Evolutionary conservation across 2,797 vertebrate species (phyloP).

Genomic region (Micrastur ruficollis): DNA sequence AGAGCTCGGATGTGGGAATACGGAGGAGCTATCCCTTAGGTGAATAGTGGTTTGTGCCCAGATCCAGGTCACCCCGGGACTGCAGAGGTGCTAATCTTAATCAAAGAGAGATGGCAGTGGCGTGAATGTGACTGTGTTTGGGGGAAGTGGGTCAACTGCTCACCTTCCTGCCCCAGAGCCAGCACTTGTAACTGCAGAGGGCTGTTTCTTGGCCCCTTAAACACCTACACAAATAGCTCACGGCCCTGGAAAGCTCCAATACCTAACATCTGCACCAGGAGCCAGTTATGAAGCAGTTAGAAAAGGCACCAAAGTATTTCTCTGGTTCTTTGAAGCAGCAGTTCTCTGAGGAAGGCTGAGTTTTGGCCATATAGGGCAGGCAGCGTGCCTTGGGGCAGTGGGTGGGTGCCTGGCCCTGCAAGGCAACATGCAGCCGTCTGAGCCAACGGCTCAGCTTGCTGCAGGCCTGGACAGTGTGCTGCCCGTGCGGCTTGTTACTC

Average conservation of each 20-base stretch:
- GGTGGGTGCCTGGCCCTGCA: fast-evolving
- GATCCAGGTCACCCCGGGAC: not conserved
- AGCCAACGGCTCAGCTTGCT: not conserved
- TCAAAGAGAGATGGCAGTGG: fast-evolving
- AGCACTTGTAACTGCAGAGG: not conserved
- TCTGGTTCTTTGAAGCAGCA: not conserved
- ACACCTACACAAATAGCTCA: not conserved
- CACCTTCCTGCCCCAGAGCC: not conserved
- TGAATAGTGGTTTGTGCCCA: not conserved
- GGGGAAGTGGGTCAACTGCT: not conserved
- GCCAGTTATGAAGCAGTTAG: not conserved
- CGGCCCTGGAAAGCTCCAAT: not conserved
- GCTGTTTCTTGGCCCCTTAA: not conserved
- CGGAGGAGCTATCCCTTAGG: not conserved
- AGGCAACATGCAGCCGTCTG: fast-evolving
- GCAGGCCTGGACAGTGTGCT: fast-evolving
- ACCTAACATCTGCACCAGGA: fast-evolving
- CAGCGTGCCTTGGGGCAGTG: fast-evolving
- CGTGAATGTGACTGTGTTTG: fast-evolving
- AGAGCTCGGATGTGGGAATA: not conserved
- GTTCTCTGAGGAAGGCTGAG: not conserved
- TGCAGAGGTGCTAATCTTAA: not conserved
- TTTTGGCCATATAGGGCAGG: not conserved
- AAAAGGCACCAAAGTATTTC: not conserved
- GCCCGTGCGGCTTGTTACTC: not conserved